Evolutionary conservation across 2,888 invertebrate species (phyloP).

Genomic region (Hemistola chrysoprasaria): DNA sequence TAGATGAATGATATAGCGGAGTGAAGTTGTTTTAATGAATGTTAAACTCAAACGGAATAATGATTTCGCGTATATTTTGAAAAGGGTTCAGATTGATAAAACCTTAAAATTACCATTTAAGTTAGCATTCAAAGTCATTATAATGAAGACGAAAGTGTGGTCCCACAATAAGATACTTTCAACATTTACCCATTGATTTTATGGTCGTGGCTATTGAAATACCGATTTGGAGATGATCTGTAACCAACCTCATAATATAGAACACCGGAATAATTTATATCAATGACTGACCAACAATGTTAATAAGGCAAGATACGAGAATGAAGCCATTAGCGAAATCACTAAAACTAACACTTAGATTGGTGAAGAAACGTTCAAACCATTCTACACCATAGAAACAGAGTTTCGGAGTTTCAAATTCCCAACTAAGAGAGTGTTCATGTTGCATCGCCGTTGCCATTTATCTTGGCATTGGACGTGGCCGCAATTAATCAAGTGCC

Average conservation of each 20-base stretch:
- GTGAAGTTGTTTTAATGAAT: constrained; percentile 33
- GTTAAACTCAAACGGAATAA: constrained; percentile 30
- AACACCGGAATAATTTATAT: constrained; percentile 47
- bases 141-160: constrained; percentile 20
- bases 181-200: constrained; percentile 19
- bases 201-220: constrained; percentile 19
- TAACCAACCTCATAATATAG: constrained; percentile 38
- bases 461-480: constrained; percentile 71
- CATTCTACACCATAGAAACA: constrained; percentile 43
- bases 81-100: constrained; percentile 12
- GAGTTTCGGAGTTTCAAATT: constrained; percentile 44
- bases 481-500: constrained; percentile 76
- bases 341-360: constrained; percentile 62
- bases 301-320: constrained; percentile 53
- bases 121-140: constrained; percentile 15
- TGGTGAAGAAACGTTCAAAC: constrained; percentile 16
- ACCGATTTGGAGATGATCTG: constrained; percentile 33
- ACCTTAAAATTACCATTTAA: constrained; percentile 20
- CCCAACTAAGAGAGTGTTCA: constrained; percentile 30
- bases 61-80: constrained; percentile 22
- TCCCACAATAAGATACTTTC: constrained; percentile 14
- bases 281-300: constrained; percentile 54
- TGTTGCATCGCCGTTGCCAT: constrained; percentile 43
- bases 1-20: constrained; percentile 33
- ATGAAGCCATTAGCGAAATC: constrained; percentile 67